Conservation (phyloP, 2,888 invertebrate species). For the Agapetus fuscipes region DNA sequence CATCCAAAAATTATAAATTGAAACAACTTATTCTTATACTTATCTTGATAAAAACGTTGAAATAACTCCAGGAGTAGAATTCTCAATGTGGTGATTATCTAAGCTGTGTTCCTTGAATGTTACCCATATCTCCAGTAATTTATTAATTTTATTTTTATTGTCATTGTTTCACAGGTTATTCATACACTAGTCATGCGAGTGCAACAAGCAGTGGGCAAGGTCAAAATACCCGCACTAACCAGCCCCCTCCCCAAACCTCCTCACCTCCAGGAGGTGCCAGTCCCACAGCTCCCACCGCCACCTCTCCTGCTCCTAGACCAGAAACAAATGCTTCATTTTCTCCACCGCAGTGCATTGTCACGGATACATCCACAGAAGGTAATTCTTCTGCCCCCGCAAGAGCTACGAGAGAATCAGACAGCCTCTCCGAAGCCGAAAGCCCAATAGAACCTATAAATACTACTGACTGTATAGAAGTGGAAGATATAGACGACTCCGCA, state of each 20-base stretch:
- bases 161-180: too few relatives aligned
- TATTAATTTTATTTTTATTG: too few relatives aligned
- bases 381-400: conserved; percentile 13
- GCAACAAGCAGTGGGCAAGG: not conserved
- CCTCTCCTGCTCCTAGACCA: conserved; percentile 18
- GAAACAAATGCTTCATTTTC: not conserved
- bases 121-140: too few relatives aligned
- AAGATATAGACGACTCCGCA: conserved; percentile 38
- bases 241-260: conserved; percentile 18
- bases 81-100: too few relatives aligned
- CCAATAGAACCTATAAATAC: conserved; percentile 28
- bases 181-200: not conserved
- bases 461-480: conserved; percentile 45
- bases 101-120: too few relatives aligned
- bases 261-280: too few relatives aligned
- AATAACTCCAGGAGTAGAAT: too few relatives aligned
- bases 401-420: too few relatives aligned
- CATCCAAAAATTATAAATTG: too few relatives aligned
- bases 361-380: conserved; percentile 9
- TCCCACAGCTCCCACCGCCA: conserved; percentile 15
- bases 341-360: conserved; percentile 14
- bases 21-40: too few relatives aligned
- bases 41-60: too few relatives aligned
- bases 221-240: conserved; percentile 5
- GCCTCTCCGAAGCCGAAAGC: too few relatives aligned